phyloP scores from a whole-genome alignment of 37 sponge, comb jelly and placozoan genomes.

The Petrosia ficiformis region DNA sequence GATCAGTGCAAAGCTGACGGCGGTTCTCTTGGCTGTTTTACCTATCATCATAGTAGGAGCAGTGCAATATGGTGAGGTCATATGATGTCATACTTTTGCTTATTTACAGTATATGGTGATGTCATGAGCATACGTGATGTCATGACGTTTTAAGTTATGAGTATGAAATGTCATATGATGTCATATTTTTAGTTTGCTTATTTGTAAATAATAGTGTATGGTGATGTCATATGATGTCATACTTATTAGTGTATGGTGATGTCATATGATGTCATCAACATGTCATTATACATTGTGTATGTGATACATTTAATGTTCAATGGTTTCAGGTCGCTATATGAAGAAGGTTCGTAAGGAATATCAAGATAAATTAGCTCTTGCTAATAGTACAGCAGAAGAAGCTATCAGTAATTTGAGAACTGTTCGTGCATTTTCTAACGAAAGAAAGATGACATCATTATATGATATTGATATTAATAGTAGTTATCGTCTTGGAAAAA shows the following conservation, averaged over 20 bases:
- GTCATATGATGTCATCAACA: too few relatives aligned
- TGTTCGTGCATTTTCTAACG: constrained; percentile 83
- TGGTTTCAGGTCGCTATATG: constrained; percentile 31
- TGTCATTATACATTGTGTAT: too few relatives aligned
- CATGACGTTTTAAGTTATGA: too few relatives aligned
- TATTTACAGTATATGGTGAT: too few relatives aligned
- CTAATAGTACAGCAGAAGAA: constrained; percentile 81
- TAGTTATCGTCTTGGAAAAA: constrained; percentile 65
- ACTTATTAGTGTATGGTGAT: too few relatives aligned
- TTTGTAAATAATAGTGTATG: too few relatives aligned
- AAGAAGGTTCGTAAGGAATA: constrained; percentile 65
- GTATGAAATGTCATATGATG: not conserved
- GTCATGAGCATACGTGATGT: too few relatives aligned
- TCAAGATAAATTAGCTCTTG: constrained; percentile 80
- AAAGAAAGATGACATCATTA: constrained; percentile 41
- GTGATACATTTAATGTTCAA: too few relatives aligned
- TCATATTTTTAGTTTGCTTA: not conserved
- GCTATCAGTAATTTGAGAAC: constrained; percentile 74
- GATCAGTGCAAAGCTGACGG: constrained; percentile 71
- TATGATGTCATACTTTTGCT: too few relatives aligned
- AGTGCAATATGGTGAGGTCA: constrained; percentile 77
- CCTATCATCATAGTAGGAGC: constrained; percentile 75
- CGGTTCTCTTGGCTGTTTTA: constrained; percentile 76
- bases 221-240: too few relatives aligned
- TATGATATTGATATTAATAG: constrained; percentile 61